A percentile compares a stretch with the other conserved stretches of the same genome.
phyloP scores from a whole-genome alignment of 2,888 invertebrate genomes.

The Horisme vitalbata region DNA sequence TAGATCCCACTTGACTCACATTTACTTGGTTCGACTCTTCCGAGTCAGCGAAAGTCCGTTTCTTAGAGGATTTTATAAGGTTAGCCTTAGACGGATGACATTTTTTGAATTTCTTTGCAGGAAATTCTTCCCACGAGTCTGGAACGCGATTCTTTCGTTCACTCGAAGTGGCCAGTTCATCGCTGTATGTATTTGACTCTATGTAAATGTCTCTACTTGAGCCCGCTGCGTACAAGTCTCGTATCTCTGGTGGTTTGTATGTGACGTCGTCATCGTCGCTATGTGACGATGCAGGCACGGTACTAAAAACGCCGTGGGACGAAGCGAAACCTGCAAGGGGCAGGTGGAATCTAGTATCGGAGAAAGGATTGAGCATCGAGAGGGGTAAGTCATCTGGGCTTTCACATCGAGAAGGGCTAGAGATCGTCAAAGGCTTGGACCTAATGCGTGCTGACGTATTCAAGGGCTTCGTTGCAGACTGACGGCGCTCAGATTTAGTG shows the following conservation, averaged over 20 bases:
- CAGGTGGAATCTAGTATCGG: neutral
- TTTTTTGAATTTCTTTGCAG: constrained; percentile 4
- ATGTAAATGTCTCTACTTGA: constrained; percentile 7
- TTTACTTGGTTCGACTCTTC: neutral
- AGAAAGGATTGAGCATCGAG: neutral
- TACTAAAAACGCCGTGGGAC: neutral
- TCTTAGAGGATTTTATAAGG: constrained; percentile 26
- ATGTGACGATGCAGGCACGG: neutral
- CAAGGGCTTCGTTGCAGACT: neutral
- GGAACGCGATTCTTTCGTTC: neutral
- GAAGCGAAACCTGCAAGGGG: neutral
- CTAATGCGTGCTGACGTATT: neutral
- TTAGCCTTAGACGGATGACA: constrained; percentile 11
- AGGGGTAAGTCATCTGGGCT: constrained; percentile 14
- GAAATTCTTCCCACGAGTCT: neutral
- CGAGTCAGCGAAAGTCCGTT: neutral
- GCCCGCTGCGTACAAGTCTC: constrained; percentile 8
- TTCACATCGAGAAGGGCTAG: constrained; percentile 3
- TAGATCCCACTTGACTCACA: neutral
- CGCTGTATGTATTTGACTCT: neutral
- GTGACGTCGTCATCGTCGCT: constrained; percentile 7
- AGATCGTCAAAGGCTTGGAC: constrained; percentile 1
- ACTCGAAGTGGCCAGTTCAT: neutral
- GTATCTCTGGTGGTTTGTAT: neutral
- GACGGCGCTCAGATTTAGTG: neutral